phyloP scores from a whole-genome alignment of 2,888 invertebrate species.

The Aphrophora alni region DNA sequence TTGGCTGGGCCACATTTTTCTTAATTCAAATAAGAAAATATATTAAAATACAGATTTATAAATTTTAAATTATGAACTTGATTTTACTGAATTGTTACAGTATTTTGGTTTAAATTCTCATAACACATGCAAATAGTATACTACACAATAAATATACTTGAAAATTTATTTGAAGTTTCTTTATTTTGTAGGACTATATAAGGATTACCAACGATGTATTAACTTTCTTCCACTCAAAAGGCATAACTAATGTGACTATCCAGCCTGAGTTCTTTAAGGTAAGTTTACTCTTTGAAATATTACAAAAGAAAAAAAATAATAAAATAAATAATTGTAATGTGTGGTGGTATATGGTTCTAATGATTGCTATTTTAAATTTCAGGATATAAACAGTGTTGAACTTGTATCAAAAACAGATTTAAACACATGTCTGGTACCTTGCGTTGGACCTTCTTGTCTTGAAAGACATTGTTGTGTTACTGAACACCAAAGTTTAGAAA shows the following conservation, averaged over 20 bases:
- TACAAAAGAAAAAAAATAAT: not conserved
- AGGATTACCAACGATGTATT: conserved; percentile 65
- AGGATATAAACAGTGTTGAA: conserved; percentile 50
- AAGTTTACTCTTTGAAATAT: not conserved
- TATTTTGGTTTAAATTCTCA: too few relatives aligned
- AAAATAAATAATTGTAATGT: not conserved
- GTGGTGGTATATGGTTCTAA: not conserved
- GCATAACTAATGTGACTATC: conserved; percentile 83
- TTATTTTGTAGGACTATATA: conserved; percentile 51
- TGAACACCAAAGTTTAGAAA: conserved; percentile 18
- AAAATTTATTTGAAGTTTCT: too few relatives aligned
- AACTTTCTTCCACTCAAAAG: conserved; percentile 78
- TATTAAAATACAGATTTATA: too few relatives aligned
- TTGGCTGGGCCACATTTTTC: too few relatives aligned
- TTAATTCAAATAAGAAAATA: too few relatives aligned
- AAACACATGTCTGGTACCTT: conserved; percentile 58
- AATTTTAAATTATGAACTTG: too few relatives aligned
- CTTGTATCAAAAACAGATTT: conserved; percentile 45
- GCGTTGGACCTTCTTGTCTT: conserved; percentile 57
- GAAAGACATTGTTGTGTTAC: conserved; percentile 59
- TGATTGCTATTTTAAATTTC: conserved; percentile 15
- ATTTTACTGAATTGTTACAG: too few relatives aligned
- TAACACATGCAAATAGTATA: too few relatives aligned
- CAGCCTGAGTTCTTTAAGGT: conserved; percentile 78
- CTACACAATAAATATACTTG: too few relatives aligned